Evolutionary conservation across 1,140 invertebrate species (phyloP).

Genomic region (Conus betulinus): DNA sequence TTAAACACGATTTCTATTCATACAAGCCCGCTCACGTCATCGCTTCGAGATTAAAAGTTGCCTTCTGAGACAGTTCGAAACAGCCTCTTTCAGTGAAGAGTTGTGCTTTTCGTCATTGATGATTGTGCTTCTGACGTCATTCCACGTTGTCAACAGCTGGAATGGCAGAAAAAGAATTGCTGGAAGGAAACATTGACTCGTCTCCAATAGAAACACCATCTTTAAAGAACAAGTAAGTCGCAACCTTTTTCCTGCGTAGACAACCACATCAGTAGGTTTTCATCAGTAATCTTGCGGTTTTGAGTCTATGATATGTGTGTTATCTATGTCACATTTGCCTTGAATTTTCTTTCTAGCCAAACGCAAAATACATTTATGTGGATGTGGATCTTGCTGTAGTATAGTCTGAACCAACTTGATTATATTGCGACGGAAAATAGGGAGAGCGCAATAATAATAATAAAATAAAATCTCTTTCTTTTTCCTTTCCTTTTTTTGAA

Average conservation of each 20-base stretch:
- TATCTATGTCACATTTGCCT: no score
- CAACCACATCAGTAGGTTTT: background rate
- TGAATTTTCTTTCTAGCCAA: no score
- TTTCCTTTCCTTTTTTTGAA: no score
- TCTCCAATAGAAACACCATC: conserved; percentile 15
- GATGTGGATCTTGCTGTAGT: no score
- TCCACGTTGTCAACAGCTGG: conserved; percentile 38
- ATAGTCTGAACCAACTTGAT: no score
- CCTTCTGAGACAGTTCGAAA: background rate
- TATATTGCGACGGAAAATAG: no score
- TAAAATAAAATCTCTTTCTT: no score
- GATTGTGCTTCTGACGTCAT: conserved; percentile 30
- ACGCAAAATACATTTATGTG: no score
- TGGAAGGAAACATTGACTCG: conserved; percentile 49
- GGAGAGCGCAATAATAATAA: no score
- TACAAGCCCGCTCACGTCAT: no score
- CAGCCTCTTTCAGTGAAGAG: background rate
- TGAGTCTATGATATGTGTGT: no score
- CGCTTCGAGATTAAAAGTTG: background rate
- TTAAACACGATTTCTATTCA: no score
- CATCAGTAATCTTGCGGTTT: background rate
- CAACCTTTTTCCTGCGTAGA: background rate
- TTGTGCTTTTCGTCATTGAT: conserved; percentile 19
- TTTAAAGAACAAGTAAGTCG: conserved; percentile 35
- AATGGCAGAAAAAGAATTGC: conserved; percentile 31